Evolutionary conservation across 2,888 invertebrate species (phyloP), one percentile per base, ranked within the genome.

Genomic region (Mycalesis mineus): DNA sequence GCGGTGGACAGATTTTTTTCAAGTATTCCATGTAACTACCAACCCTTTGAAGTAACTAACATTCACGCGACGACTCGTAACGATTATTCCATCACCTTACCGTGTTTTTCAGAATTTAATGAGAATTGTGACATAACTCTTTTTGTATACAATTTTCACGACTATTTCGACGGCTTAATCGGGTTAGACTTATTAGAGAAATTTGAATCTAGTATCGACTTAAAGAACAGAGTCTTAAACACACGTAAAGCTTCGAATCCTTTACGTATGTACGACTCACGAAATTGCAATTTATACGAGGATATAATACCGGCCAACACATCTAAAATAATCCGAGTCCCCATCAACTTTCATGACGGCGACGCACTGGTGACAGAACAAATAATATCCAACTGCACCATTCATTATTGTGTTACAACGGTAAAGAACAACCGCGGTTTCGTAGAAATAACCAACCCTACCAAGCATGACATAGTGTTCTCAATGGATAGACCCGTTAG

Each of bases 81-180:
- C 13, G 13, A 55, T 15, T 39, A 57, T 40, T 57, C 52, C 1
- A 57, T 57, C 15, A 57, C 57, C 0, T 17, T 52, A 52, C 57
- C 57, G 0, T 13, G 49, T 15, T 60, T 60, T 39, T 1, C n/a
- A 1, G 60, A 60, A 49, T 56, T 60, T 48, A 61, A 55, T 22
- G n/a, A n/a, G n/a, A n/a, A n/a, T n/a, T n/a, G n/a, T n/a, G n/a
- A n/a, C n/a, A n/a, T n/a, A n/a, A n/a, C n/a, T 1, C 54, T 70
- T 1, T 73, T 59, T 37, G 40, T 69, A 2, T 73, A 69, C 45
- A 60, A 58, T 36, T 71, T 72, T 52, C 71, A 73, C 53, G 44
- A 71, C 13, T 65, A 61, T 45, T 73, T 72, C 14, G 68, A 69
- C 36, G 70, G 71, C 5, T 45, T 70, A 0, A 67, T 71, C 51